Evolutionary conservation across 2,888 invertebrate genomes (phyloP).

Genomic region (Teleogryllus oceanicus): DNA sequence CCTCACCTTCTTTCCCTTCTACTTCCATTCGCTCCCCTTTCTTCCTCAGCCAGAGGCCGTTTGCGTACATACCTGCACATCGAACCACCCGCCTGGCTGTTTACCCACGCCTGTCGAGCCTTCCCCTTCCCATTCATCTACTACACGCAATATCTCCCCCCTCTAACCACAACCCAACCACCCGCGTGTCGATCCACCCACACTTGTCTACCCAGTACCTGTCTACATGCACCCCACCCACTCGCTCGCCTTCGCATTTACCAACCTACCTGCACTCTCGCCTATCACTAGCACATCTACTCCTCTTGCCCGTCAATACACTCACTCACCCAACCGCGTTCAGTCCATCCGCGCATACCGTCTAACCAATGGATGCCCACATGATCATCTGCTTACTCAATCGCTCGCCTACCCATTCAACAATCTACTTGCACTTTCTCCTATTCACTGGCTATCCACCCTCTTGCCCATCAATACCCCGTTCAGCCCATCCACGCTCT

Average conservation of each 20-base stretch:
- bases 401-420: too few species aligned
- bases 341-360: too few species aligned
- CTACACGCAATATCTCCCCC: background rate
- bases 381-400: too few species aligned
- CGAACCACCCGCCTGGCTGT: background rate
- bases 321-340: background rate
- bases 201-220: too few species aligned
- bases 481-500: background rate
- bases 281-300: background rate
- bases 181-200: too few species aligned
- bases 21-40: too few species aligned
- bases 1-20: too few species aligned
- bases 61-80: background rate
- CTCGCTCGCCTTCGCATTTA: background rate
- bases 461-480: background rate
- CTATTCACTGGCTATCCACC: background rate
- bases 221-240: background rate
- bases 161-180: too few species aligned
- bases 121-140: background rate
- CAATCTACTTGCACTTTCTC: background rate
- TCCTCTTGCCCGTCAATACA: background rate
- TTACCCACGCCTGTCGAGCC: background rate
- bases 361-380: too few species aligned
- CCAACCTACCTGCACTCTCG: background rate
- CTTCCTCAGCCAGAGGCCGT: too few species aligned